A percentile compares a stretch with the other conserved stretches of the same genome.
phyloP scores from a whole-genome alignment of 1,140 invertebrate genomes.

The Euura saliciscinereae region DNA sequence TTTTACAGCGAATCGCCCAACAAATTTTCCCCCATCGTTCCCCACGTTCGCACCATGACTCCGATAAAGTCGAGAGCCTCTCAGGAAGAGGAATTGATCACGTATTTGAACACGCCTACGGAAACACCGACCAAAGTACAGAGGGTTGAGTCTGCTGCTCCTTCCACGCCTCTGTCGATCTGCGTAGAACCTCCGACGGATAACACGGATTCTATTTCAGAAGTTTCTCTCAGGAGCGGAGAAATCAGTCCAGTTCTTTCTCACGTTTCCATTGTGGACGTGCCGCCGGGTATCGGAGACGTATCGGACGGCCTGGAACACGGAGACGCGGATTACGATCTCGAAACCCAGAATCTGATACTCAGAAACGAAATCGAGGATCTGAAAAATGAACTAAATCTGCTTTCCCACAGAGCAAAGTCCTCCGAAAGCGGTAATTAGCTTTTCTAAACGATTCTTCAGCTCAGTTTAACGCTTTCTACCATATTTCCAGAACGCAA shows the following conservation, averaged over 20 bases:
- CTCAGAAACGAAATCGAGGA: conserved; percentile 65
- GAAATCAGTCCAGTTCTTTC: conserved; percentile 35
- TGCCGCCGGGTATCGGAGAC: background rate
- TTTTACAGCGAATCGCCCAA: background rate
- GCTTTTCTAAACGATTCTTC: background rate
- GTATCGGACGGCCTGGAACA: conserved; percentile 18
- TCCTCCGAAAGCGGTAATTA: conserved; percentile 60
- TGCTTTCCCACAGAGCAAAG: conserved; percentile 60
- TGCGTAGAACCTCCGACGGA: conserved; percentile 39
- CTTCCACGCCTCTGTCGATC: conserved; percentile 38
- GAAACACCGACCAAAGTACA: conserved; percentile 29
- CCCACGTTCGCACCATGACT: background rate
- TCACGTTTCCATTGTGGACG: conserved; percentile 28
- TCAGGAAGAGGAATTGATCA: conserved; percentile 33
- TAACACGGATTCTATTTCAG: conserved; percentile 41
- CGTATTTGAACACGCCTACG: conserved; percentile 35
- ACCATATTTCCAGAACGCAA: background rate
- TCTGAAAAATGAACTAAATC: conserved; percentile 64
- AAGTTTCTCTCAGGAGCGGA: conserved; percentile 39
- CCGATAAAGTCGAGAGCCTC: background rate
- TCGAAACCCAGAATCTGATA: conserved; percentile 45
- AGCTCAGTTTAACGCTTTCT: no score
- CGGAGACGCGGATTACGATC: conserved; percentile 13
- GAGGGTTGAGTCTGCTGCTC: conserved; percentile 22
- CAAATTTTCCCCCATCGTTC: background rate